Evolutionary conservation across 2,888 invertebrate genomes (phyloP), one percentile per base, ranked within the genome.

Genomic region (Pollenia angustigena): DNA sequence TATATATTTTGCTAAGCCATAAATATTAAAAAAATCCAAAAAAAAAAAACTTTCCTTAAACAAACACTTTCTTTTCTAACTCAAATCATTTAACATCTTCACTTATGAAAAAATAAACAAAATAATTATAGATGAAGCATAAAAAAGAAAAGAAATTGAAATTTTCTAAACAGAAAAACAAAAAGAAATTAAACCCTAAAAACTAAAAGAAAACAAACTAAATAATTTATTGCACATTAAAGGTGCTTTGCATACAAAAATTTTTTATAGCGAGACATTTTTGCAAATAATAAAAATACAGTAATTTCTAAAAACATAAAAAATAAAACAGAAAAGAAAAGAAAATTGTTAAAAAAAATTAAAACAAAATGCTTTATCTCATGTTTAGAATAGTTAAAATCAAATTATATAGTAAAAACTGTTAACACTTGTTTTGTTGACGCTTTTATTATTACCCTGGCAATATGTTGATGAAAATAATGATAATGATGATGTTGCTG

Each of bases 351-450:
- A 64, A 18, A 58, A 46, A 76, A 44, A 64, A 72, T 40, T n/a
- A 69, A 60, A 32, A 44, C 12, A 66, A 80, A 58, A 44, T 44
- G 48, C 42, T 81, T 85, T 81, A 87, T 87, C 84, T 87, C 87
- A 87, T 87, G 87, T 58, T 72, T 42, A 87, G 87, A 87, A 87
- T 87, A 78, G 87, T 81, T 84, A 87, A 87, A 87, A 84, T 87
- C 84, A 87, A 87, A 87, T 87, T 87, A 87, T 85, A 81, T 60
- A 81, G 82, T 68, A 81, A 81, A 87, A 87, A 81, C 74, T 87
- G 81, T 87, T 85, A 87, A 85, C 87, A 87, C 87, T 87, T 87
- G 87, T 87, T 84, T 76, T 74, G 81, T 78, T 87, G 87, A 85
- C 87, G 87, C 81, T 87, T 87, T 87, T 85, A 78, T 87, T 87